These are phyloP conservation scores for Melanostoma mellinum DNA, from an alignment of 2,888 invertebrate genomes.

Conservation along the genomic window DNA sequence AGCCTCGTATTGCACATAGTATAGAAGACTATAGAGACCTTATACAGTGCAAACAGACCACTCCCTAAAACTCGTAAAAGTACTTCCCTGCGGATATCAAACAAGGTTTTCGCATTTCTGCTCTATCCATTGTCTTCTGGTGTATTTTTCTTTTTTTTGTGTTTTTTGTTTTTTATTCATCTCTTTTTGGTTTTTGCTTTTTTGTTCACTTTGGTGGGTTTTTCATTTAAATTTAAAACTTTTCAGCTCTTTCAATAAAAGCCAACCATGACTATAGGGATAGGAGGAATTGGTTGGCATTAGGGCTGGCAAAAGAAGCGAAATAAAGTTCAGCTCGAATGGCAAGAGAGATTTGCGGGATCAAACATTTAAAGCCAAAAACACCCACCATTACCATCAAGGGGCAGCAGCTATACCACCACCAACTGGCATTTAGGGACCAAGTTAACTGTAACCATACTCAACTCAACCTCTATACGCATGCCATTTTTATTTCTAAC, in stretches of 20 bases:
- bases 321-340: conserved; percentile 14
- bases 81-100: conserved; percentile 67
- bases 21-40: background rate
- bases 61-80: conserved; percentile 61
- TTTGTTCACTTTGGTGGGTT: conserved; percentile 2
- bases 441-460: conserved; percentile 33
- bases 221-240: conserved; percentile 69
- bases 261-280: conserved; percentile 16
- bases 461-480: conserved; percentile 46
- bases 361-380: conserved; percentile 50
- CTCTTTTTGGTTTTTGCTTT: too few species aligned
- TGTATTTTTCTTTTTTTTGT: conserved; percentile 3
- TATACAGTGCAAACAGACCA: conserved; percentile 51
- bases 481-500: conserved; percentile 17
- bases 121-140: conserved; percentile 39
- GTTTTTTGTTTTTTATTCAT: background rate
- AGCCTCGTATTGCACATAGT: background rate
- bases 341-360: conserved; percentile 42
- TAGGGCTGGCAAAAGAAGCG: background rate
- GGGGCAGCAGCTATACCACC: conserved; percentile 1
- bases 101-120: conserved; percentile 66
- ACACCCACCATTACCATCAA: conserved; percentile 9
- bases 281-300: background rate
- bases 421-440: background rate
- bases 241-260: conserved; percentile 48